phyloP scores from a whole-genome alignment of 2,797 vertebrate species.

The Melanotaenia pygmaea region DNA sequence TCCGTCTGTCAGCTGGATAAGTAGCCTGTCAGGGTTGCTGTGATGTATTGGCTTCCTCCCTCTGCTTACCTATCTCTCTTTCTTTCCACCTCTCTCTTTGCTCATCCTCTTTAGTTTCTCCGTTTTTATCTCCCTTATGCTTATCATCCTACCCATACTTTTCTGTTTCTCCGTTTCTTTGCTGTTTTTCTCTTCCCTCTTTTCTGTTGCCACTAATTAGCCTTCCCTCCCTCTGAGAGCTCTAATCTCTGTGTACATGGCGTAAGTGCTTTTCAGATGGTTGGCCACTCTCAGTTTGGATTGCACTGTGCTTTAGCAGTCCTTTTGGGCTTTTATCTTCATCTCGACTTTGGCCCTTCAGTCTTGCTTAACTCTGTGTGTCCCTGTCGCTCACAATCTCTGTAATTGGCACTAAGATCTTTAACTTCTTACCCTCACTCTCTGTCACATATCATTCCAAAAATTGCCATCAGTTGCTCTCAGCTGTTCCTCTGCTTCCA shows the following conservation, averaged over 20 bases:
- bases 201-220: conserved; percentile 62
- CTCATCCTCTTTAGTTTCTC: conserved; percentile 28
- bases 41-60: conserved; percentile 65
- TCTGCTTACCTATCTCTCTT: conserved; percentile 25
- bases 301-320: conserved; percentile 39
- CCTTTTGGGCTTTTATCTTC: conserved; percentile 40
- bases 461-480: conserved; percentile 20
- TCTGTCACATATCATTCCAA: conserved; percentile 39
- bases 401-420: conserved; percentile 14
- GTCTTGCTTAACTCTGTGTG: conserved; percentile 28
- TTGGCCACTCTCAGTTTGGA: conserved; percentile 45
- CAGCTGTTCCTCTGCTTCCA: conserved; percentile 10
- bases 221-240: conserved; percentile 49
- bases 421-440: conserved; percentile 27
- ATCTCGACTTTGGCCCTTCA: conserved; percentile 30
- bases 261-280: conserved; percentile 55
- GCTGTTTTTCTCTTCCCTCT: conserved; percentile 20
- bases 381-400: conserved; percentile 11
- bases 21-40: conserved; percentile 66
- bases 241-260: conserved; percentile 61
- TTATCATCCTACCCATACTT: conserved; percentile 24
- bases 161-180: conserved; percentile 12
- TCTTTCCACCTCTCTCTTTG: conserved; percentile 15
- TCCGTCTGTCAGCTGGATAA: conserved; percentile 73
- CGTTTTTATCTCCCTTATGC: conserved; percentile 31